These are phyloP conservation scores for Procavia capensis DNA, from an alignment of 2,113 vertebrate genomes.

Conservation along the genomic window DNA sequence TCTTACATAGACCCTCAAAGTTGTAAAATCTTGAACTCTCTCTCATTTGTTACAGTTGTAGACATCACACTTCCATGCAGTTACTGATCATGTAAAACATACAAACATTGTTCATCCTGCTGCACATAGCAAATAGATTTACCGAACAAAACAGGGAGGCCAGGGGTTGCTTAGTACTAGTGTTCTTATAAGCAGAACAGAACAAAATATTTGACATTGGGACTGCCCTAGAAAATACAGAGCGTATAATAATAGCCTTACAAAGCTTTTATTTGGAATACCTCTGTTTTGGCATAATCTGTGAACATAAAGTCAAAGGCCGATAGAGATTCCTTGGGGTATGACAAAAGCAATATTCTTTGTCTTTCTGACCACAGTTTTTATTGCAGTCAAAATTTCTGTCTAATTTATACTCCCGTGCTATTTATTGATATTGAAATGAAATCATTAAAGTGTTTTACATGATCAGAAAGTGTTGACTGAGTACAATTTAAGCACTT, in stretches of 20 bases:
- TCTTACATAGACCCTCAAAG: background rate
- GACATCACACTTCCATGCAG: background rate
- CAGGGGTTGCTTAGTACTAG: background rate
- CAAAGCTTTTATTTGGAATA: background rate
- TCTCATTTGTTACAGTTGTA: background rate
- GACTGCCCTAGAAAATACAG: background rate
- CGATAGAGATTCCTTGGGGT: background rate
- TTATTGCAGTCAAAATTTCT: slow-evolving; percentile 40
- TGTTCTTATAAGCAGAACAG: slow-evolving; percentile 12
- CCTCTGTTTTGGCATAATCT: slow-evolving; percentile 23
- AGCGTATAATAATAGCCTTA: background rate
- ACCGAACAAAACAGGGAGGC: background rate
- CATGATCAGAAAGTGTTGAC: slow-evolving; percentile 27
- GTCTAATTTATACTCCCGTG: background rate
- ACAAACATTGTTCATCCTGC: background rate
- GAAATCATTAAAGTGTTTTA: slow-evolving; percentile 5
- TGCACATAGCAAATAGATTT: slow-evolving; percentile 1
- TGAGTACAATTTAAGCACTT: slow-evolving; percentile 3
- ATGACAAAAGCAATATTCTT: background rate
- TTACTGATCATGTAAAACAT: slow-evolving; percentile 27
- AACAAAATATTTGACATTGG: slow-evolving; percentile 38
- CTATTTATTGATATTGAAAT: background rate
- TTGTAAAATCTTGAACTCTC: slow-evolving; percentile 13
- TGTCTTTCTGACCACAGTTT: slow-evolving; percentile 37
- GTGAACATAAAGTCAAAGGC: slow-evolving; percentile 8